Conservation (phyloP, 1,140 invertebrate genomes). For the Lepidotrigona ventralis region DNA sequence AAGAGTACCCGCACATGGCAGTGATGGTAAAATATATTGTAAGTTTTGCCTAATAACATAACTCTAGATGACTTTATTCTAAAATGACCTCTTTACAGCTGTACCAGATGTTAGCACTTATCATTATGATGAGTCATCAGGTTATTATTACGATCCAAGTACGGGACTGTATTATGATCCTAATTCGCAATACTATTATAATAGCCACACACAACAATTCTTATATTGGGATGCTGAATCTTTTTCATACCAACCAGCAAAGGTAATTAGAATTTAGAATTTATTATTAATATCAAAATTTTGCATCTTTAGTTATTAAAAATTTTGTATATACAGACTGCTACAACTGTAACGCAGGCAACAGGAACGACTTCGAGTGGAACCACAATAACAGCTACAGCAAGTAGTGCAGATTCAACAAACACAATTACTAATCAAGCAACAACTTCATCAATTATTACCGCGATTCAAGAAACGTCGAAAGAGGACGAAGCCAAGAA, state of each 20-base stretch:
- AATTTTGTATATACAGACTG: constrained; percentile 42
- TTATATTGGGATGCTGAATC: constrained; percentile 96
- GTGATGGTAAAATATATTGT: constrained; percentile 85
- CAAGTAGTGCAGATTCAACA: constrained; percentile 41
- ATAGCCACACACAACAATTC: constrained; percentile 93
- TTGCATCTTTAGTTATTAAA: not conserved
- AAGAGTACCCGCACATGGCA: constrained; percentile 81
- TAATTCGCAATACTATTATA: constrained; percentile 96
- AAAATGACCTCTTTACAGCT: constrained; percentile 76
- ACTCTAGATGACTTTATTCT: not conserved
- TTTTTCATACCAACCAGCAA: constrained; percentile 89
- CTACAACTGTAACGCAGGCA: constrained; percentile 74
- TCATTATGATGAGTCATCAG: constrained; percentile 96
- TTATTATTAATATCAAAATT: not conserved
- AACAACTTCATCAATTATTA: constrained; percentile 42
- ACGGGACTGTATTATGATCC: constrained; percentile 98
- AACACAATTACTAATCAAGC: constrained; percentile 53
- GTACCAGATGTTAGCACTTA: constrained; percentile 95
- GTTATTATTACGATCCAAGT: constrained; percentile 97
- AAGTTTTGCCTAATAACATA: constrained; percentile 67
- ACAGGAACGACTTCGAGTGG: constrained; percentile 76
- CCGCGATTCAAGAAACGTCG: constrained; percentile 48
- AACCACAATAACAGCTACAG: constrained; percentile 62
- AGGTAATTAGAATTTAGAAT: constrained; percentile 63
- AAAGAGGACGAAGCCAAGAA: constrained; percentile 79